Conservation (phyloP, 2,797 vertebrate species). For the Xyrichtys novacula region DNA sequence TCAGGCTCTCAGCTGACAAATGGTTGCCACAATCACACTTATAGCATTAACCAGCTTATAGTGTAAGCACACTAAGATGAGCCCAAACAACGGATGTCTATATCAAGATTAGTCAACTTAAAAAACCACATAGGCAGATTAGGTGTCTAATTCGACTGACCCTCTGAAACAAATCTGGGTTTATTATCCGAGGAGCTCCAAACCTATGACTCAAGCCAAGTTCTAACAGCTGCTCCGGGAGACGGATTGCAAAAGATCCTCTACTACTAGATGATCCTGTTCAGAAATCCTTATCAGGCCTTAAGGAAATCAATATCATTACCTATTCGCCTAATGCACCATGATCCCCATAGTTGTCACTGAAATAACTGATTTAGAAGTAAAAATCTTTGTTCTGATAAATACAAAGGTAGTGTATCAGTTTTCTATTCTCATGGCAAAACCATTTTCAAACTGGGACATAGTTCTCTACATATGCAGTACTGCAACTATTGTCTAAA, state of each 20-base stretch:
- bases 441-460: no score
- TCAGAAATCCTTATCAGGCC: slow-evolving; percentile 65
- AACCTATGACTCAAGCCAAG: slow-evolving; percentile 90
- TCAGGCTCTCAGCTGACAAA: slow-evolving; percentile 64
- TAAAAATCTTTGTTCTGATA: no score
- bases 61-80: slow-evolving; percentile 78
- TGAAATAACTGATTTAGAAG: neutral
- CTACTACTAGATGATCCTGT: slow-evolving; percentile 71
- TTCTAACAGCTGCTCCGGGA: slow-evolving; percentile 86
- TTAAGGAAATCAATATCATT: slow-evolving; percentile 76
- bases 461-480: no score
- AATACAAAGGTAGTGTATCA: no score
- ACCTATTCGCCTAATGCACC: slow-evolving; percentile 34
- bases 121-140: slow-evolving; percentile 90
- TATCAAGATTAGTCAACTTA: slow-evolving; percentile 87
- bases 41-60: slow-evolving; percentile 80
- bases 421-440: no score
- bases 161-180: slow-evolving; percentile 89
- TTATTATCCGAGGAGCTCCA: slow-evolving; percentile 84
- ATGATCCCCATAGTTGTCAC: neutral
- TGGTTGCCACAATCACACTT: slow-evolving; percentile 75
- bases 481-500: no score
- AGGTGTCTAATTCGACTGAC: slow-evolving; percentile 90
- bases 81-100: slow-evolving; percentile 82
- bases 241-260: slow-evolving; percentile 88